Percentiles rank a stretch among this genome's conserved stretches.
Conservation (phyloP, 2,113 vertebrate genomes). For the Menidia beryllina region DNA sequence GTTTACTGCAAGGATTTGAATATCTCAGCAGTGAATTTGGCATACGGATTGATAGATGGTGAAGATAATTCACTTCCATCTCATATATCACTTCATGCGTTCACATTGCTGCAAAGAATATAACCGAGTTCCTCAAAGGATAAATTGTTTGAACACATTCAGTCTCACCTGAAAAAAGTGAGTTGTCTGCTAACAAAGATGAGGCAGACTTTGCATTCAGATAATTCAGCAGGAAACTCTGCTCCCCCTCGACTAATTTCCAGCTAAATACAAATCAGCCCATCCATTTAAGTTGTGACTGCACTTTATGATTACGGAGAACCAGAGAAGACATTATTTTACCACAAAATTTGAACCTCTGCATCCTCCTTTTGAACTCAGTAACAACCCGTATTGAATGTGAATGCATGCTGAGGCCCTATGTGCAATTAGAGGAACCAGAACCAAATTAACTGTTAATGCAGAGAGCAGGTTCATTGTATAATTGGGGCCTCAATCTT, state of each 20-base stretch:
- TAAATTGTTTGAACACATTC: too few species aligned
- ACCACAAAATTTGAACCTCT: constrained; percentile 10
- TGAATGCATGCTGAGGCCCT: constrained; percentile 50
- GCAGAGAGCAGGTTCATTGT: constrained; percentile 55
- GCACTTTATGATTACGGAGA: constrained; percentile 13
- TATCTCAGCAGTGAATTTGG: constrained; percentile 12
- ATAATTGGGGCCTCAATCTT: constrained; percentile 55
- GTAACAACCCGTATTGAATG: constrained; percentile 53
- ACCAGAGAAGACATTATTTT: constrained; percentile 26
- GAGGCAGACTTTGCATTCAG: neutral
- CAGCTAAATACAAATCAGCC: neutral
- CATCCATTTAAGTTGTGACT: neutral
- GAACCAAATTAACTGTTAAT: constrained; percentile 25
- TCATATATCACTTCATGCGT: constrained; percentile 4
- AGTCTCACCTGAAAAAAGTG: too few species aligned
- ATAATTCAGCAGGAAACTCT: neutral
- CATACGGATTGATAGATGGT: constrained; percentile 2
- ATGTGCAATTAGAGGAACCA: constrained; percentile 60
- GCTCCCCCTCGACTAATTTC: neutral
- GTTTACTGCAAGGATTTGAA: neutral
- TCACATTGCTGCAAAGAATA: constrained; percentile 4
- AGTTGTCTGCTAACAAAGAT: neutral
- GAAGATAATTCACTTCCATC: constrained; percentile 11
- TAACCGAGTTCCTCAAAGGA: constrained; percentile 5
- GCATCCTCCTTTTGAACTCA: constrained; percentile 47